A percentile compares a stretch with the other conserved stretches of the same genome.
Conservation (phyloP, 2,113 vertebrate species). For the Oenanthe melanoleuca region DNA sequence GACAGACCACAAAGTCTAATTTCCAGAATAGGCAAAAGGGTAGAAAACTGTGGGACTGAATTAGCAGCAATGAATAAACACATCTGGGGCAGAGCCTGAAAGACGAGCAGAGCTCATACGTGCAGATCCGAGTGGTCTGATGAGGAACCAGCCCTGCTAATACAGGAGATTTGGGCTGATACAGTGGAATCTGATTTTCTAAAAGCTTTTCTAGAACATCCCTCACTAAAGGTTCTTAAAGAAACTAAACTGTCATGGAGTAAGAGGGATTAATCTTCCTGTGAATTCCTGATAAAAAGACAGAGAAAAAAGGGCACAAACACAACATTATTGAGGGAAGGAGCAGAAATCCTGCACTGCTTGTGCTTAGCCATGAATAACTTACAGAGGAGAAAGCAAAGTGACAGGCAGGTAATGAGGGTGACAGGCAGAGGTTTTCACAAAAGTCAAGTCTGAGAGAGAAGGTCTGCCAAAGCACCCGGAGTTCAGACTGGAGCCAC, state of each 20-base stretch:
- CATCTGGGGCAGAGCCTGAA: not conserved
- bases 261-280: constrained; percentile 43
- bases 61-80: not conserved
- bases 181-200: constrained; percentile 29
- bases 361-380: not conserved
- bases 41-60: not conserved
- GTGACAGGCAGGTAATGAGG: not conserved
- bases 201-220: constrained; percentile 52
- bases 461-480: not conserved
- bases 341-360: not conserved
- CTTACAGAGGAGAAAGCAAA: not conserved
- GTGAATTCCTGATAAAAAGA: not conserved
- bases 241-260: constrained; percentile 51
- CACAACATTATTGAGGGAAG: not conserved
- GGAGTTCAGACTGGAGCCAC: not conserved
- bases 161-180: constrained; percentile 19
- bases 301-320: not conserved
- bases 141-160: constrained; percentile 20
- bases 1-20: not conserved
- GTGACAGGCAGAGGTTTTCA: not conserved
- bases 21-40: not conserved
- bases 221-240: constrained; percentile 53
- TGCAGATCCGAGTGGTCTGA: not conserved
- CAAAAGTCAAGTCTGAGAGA: not conserved
- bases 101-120: not conserved